Evolutionary conservation across 2,113 vertebrate genomes (phyloP), one percentile per base, ranked within the genome.

Genomic region (Sminthopsis crassicaudata): DNA sequence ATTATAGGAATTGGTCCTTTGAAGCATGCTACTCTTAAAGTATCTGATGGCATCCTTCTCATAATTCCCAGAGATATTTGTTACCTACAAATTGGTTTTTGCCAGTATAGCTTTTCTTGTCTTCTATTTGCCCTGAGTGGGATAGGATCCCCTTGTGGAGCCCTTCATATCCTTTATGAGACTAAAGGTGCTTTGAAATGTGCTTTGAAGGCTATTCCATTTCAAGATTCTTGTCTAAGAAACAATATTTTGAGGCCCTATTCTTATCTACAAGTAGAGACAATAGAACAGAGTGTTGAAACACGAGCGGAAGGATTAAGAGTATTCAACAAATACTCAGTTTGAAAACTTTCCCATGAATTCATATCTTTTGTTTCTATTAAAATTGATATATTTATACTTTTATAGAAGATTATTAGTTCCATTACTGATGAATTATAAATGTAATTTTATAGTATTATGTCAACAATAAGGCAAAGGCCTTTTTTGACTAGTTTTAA

Each of bases 361-460:
- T 67, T 92, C 51, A 53, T 26, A 16, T 67, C 55, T 91, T 48
- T 46, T 89, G 23, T 88, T 48, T 52, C 54, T 46, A 91, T 92
- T 90, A 25, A 19, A n/a, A 27, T 51, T n/a, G 25, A 23, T 91
- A 57, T 52, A 27, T 50, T 91, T 89, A 36, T 91, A 51, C 30
- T 51, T 91, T 92, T 92, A 89, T 84, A 42, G 14, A 30, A 6
- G 51, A 53, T 30, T 23, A 0, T 19, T 53, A 48, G 76, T 24
- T 95, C 93, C 25, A 55, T n/a, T 12, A 90, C 24, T 0, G 14
- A 90, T 76, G 36, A 19, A 53, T 46, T 90, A 89, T 93, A 95
- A 92, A 92, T 48, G 30, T 53, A 67, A n/a, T 76, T 67, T 53
- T 22, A 46, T 16, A 14, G 6, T 53, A 16, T 91, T 53, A 14